phyloP scores from a whole-genome alignment of 37 sponge, comb jelly and placozoan species.

The Lycopodina hypogea region DNA sequence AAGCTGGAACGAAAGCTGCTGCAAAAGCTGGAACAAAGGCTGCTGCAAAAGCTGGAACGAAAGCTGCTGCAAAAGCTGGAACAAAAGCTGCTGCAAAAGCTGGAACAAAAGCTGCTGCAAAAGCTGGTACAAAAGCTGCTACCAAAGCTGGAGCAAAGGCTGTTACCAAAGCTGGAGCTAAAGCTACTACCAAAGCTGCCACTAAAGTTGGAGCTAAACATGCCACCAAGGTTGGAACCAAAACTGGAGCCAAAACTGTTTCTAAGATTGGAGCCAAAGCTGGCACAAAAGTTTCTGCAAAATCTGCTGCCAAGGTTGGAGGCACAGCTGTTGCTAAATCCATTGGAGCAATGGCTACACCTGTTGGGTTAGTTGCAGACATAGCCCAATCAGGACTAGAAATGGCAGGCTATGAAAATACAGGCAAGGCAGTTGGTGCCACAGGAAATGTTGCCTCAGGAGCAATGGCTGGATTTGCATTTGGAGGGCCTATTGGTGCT shows the following conservation, averaged over 20 bases:
- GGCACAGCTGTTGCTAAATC: neutral
- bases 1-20: conserved; percentile 1
- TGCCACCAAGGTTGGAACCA: neutral
- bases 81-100: neutral
- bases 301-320: neutral
- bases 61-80: conserved; percentile 2
- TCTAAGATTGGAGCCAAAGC: neutral
- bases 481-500: conserved; percentile 13
- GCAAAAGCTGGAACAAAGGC: conserved; percentile 3
- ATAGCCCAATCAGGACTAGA: neutral
- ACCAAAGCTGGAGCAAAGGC: neutral
- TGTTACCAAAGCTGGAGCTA: too few species aligned
- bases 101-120: neutral
- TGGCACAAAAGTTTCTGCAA: neutral
- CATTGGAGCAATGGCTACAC: neutral
- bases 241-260: neutral
- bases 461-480: neutral
- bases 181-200: neutral
- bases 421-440: conserved; percentile 8
- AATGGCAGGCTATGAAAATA: neutral
- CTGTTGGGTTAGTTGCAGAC: neutral
- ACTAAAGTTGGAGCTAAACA: neutral
- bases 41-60: neutral
- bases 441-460: conserved; percentile 11
- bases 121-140: conserved; percentile 2